Evolutionary conservation across 2,113 vertebrate genomes (phyloP), one percentile per base, ranked within the genome.

Genomic region (Microtus montanus): DNA sequence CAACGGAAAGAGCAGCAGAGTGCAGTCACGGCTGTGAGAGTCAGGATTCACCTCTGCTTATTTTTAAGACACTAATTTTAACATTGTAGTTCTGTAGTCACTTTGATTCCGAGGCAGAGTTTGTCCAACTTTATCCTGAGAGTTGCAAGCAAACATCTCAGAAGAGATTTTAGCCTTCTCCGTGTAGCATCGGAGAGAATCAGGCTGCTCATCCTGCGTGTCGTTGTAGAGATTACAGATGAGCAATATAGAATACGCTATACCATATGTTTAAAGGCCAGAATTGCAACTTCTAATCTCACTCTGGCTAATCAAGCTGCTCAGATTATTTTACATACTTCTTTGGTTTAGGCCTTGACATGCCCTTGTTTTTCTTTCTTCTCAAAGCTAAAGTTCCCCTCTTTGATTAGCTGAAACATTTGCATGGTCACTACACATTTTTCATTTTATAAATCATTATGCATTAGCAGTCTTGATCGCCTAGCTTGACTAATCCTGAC

Each of bases 371-470:
- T 99, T 99, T 99, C 99, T 99, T 99, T 99, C 99, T 99, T 99
- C 99, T 99, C 98, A 98, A 98, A 99, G 99, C 99, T 99, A 99
- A 99, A 99, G 99, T 99, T 99, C 99, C 99, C 98, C 99, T 99
- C 99, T 99, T 99, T 99, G 99, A 99, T 99, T 99, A 99, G 99
- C 99, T 98, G 99, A 99, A 99, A 99, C 99, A 99, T 99, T 99
- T 99, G 99, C 99, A 99, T 99, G 99, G 99, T 99, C 99, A 99
- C 99, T 99, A 99, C 99, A 99, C 99, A 99, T 99, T 99, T 99
- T 99, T 99, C 99, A 99, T 99, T 99, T 99, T 99, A 99, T 99
- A 99, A 99, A 99, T 99, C 99, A 99, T 99, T 99, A 99, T 99
- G 99, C 99, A 99, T 99, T 99, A 99, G 99, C 99, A 99, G 99